Evolutionary conservation across 2,797 vertebrate species (phyloP).

Genomic region (Pipistrellus pygmaeus): DNA sequence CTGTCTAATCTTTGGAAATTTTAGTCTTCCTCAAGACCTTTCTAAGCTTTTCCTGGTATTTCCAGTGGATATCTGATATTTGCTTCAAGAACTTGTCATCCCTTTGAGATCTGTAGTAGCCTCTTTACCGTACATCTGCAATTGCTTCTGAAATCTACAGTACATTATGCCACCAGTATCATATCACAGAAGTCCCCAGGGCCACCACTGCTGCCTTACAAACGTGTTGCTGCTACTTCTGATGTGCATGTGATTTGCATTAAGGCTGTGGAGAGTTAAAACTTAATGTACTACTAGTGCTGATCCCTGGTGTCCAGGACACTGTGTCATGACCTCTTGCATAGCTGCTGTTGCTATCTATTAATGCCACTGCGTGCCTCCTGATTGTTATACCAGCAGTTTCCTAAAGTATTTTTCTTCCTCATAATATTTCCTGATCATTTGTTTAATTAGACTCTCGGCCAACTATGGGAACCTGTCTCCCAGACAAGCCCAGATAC

Average conservation of each 20-base stretch:
- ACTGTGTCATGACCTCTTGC: not conserved
- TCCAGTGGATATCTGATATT: not conserved
- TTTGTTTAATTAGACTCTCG: conserved; percentile 3
- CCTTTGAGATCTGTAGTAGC: not conserved
- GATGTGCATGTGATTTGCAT: not conserved
- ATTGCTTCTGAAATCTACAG: conserved; percentile 28
- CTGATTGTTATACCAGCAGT: not conserved
- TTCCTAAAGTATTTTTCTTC: not conserved
- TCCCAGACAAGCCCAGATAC: not conserved
- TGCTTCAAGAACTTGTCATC: not conserved
- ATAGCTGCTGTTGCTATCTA: rapidly evolving
- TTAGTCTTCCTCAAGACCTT: not conserved
- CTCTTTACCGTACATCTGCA: conserved; percentile 18
- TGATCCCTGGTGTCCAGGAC: not conserved
- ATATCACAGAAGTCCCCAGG: not conserved
- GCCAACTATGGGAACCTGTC: not conserved
- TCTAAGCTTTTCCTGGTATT: not conserved
- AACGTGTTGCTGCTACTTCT: not conserved
- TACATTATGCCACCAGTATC: not conserved
- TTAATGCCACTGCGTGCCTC: not conserved
- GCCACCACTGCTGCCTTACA: not conserved
- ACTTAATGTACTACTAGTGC: not conserved
- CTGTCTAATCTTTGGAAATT: conserved; percentile 19
- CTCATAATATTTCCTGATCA: not conserved
- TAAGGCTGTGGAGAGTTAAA: not conserved